These are phyloP conservation scores for Chesias legatella DNA, from an alignment of 2,888 invertebrate genomes.

Conservation along the genomic window DNA sequence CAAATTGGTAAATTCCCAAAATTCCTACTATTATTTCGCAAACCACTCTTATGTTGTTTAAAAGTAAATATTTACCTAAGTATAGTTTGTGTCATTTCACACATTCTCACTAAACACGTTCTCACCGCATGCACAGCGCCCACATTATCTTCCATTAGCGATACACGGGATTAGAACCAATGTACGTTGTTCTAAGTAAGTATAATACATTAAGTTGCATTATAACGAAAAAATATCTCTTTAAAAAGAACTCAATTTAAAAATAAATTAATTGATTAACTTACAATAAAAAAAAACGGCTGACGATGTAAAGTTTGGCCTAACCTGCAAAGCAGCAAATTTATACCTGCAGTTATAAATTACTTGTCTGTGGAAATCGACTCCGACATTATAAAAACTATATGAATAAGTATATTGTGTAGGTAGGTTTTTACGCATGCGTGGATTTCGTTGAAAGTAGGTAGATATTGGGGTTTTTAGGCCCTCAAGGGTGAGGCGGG, in stretches of 20 bases:
- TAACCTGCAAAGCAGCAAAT: no score
- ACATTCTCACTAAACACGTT: neutral
- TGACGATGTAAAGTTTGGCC: no score
- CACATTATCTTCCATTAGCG: constrained; percentile 69
- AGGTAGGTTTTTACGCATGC: constrained; percentile 76
- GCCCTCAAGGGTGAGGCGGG: constrained; percentile 47
- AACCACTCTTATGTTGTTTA: no score
- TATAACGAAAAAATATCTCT: no score
- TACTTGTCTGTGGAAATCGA: no score
- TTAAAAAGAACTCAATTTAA: no score
- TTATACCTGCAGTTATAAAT: no score
- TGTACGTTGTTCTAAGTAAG: constrained; percentile 19
- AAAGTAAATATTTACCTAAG: no score
- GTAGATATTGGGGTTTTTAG: constrained; percentile 77
- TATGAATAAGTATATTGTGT: constrained; percentile 4
- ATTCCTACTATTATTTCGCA: no score
- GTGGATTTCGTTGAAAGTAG: constrained; percentile 71
- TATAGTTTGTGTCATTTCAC: neutral
- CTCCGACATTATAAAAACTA: constrained; percentile 13
- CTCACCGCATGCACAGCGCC: constrained; percentile 9
- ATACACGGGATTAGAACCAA: constrained; percentile 62
- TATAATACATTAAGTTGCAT: constrained; percentile 5
- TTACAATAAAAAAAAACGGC: no score
- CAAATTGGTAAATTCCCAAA: no score
- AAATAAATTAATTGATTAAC: no score